Evolutionary conservation across 2,888 invertebrate genomes (phyloP).

Genomic region (Polyommatus icarus): DNA sequence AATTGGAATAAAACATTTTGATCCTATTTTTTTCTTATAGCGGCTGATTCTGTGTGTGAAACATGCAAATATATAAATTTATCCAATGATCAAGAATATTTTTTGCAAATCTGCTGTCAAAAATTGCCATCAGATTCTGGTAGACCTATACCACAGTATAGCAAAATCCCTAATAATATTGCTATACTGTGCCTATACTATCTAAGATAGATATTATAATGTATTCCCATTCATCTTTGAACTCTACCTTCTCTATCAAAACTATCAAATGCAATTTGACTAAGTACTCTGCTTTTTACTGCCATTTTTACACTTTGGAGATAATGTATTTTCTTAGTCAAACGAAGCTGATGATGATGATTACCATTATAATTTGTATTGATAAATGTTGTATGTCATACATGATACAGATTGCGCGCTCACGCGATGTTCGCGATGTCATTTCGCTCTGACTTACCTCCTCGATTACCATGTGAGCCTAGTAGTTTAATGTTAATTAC

Average conservation of each 20-base stretch:
- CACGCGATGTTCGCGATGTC: slow-evolving; percentile 16
- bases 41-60: no score
- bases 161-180: no score
- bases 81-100: no score
- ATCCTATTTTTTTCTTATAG: no score
- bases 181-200: no score
- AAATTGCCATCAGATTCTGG: no score
- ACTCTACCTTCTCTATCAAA: neutral
- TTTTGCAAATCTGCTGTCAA: no score
- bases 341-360: neutral
- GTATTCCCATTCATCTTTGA: no score
- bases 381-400: slow-evolving; percentile 15
- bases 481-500: neutral
- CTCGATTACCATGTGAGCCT: slow-evolving; percentile 1
- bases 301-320: neutral
- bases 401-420: neutral
- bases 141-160: no score
- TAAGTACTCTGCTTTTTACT: neutral
- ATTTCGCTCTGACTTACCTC: slow-evolving; percentile 1
- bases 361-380: slow-evolving; percentile 22
- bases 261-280: neutral
- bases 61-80: no score
- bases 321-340: neutral
- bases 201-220: no score
- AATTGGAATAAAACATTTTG: no score